A percentile compares a stretch with the other conserved stretches of the same genome.
These are phyloP conservation scores for Cyphomyrus plagiostoma DNA, from an alignment of 2,113 vertebrate species.

Conservation along the genomic window DNA sequence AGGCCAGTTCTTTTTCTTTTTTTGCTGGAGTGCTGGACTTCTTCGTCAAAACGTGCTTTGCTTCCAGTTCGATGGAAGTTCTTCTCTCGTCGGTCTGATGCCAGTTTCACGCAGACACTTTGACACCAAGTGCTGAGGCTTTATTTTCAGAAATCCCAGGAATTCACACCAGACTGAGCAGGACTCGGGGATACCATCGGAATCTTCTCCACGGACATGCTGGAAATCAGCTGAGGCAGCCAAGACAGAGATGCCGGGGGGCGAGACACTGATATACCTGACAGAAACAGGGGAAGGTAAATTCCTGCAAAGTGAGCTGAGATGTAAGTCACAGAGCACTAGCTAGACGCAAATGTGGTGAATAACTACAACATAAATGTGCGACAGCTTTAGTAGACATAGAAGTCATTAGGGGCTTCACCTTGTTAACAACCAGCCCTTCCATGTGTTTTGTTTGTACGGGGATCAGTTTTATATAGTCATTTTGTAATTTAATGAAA, in stretches of 20 bases:
- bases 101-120: neutral
- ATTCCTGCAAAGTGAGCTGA: neutral
- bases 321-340: neutral
- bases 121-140: neutral
- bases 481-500: neutral
- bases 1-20: neutral
- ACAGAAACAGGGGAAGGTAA: neutral
- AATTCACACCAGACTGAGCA: neutral
- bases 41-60: neutral
- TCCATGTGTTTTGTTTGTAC: neutral
- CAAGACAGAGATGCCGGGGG: neutral
- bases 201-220: neutral
- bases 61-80: neutral
- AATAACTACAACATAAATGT: neutral
- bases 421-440: neutral
- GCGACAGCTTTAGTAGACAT: neutral
- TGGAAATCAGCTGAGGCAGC: neutral
- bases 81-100: neutral
- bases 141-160: neutral
- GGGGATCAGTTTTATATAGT: neutral
- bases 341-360: neutral
- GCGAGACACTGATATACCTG: constrained; percentile 35
- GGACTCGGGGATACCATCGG: neutral
- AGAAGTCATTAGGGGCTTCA: neutral
- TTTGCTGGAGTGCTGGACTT: neutral